These are phyloP conservation scores for Bellardia pandia DNA, from an alignment of 2,888 invertebrate genomes.

Conservation along the genomic window DNA sequence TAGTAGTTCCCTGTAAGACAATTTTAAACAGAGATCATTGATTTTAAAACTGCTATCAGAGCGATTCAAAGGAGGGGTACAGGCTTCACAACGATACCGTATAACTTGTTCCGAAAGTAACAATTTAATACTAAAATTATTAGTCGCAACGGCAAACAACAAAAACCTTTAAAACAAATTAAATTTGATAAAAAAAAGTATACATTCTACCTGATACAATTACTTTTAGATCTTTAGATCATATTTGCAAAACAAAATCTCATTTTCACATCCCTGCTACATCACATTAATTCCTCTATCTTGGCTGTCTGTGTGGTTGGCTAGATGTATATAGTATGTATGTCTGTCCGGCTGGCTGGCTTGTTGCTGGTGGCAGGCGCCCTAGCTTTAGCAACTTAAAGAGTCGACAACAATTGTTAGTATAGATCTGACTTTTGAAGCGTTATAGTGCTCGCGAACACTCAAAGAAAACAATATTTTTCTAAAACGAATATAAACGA, in stretches of 20 bases:
- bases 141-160: too few species aligned
- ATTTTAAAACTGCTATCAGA: too few species aligned
- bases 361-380: conserved; percentile 54
- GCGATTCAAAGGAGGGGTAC: too few species aligned
- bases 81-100: too few species aligned
- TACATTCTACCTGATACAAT: neutral
- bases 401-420: conserved; percentile 65
- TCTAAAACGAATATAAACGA: conserved; percentile 62
- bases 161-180: too few species aligned
- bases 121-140: too few species aligned
- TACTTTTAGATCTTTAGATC: neutral
- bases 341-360: conserved; percentile 27
- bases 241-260: conserved; percentile 6
- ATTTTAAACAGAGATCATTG: too few species aligned
- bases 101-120: too few species aligned
- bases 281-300: conserved; percentile 19
- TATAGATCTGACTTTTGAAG: conserved; percentile 71
- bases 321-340: neutral
- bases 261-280: conserved; percentile 52
- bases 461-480: conserved; percentile 31
- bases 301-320: conserved; percentile 18
- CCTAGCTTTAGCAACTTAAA: conserved; percentile 60
- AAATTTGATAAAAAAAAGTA: neutral
- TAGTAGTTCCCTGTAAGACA: too few species aligned
- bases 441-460: conserved; percentile 63